Base-by-base conservation (phyloP, 2,797 vertebrate genomes). In the Poecilia gillii region DNA sequence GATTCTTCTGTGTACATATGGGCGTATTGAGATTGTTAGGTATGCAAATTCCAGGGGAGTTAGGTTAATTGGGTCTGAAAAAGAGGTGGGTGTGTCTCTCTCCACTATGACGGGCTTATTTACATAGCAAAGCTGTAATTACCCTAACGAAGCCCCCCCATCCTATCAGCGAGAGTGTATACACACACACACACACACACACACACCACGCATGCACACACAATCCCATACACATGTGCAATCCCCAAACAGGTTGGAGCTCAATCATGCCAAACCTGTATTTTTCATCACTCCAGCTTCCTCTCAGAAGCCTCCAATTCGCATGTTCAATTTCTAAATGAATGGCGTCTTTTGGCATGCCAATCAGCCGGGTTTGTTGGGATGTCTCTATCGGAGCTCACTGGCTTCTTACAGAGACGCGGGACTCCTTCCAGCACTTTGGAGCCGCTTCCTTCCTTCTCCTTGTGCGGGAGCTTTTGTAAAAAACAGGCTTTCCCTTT, bases 11-110 rank as follows among this genome's bases (percentile, higher is more conserved):
- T 76, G 57, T 86, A 66, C 79, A 79, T 82, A 51, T 76, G 45
- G 78, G 76, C 84, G 87, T 86, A 51, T 81, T 83, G 77, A 90
- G 90, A 92, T 93, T 90, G 92, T 90, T 91, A 91, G 87, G 85
- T 91, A 91, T 93, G 91, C 90, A 88, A 88, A 93, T 93, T 95
- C 88, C 92, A 90, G 93, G 91, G 93, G 94, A 92, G 94, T 93
- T 91, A 92, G 87, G 87, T 94, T 96, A 96, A 96, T 95, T 95
- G 94, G 88, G 88, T 91, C 93, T 95, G 94, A 95, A 95, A 94
- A 89, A 86, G 90, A 85, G 88, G 91, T 94, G 95, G 95, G 94
- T 92, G 93, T 95, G 93, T 94, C 93, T 91, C 88, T 87, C 92
- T 92, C 92, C 89, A 90, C 89, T 90, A 92, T 91, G 91, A 93